These are phyloP conservation scores for Netelia virgata DNA, from an alignment of 2,888 invertebrate species.

Conservation along the genomic window DNA sequence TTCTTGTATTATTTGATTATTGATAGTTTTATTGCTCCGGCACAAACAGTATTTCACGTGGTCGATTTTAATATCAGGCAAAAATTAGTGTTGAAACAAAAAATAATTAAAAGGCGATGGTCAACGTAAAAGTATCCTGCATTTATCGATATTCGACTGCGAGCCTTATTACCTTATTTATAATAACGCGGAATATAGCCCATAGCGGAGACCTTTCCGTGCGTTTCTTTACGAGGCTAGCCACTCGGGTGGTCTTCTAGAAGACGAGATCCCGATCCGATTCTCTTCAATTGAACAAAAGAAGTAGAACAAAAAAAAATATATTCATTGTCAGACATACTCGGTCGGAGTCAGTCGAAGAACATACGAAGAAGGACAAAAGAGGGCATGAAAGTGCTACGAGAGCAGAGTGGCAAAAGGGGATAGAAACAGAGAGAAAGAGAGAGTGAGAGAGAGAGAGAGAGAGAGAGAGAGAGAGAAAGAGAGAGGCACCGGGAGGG, in stretches of 20 bases:
- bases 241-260: constrained; percentile 32
- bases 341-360: constrained; percentile 27
- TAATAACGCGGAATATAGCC: constrained; percentile 39
- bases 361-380: constrained; percentile 2
- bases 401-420: constrained; percentile 2
- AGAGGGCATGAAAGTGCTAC: constrained; percentile 1
- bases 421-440: constrained; percentile 33
- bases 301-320: constrained; percentile 26
- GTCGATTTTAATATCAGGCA: too few relatives aligned
- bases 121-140: not conserved
- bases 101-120: not conserved
- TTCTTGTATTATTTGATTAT: too few relatives aligned
- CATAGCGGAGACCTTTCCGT: constrained; percentile 26
- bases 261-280: constrained; percentile 30
- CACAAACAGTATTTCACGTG: too few relatives aligned
- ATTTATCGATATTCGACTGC: constrained; percentile 29
- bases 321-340: constrained; percentile 55
- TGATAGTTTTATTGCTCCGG: too few relatives aligned
- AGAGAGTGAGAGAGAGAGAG: constrained; percentile 49
- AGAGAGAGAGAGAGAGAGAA: too few relatives aligned
- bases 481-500: constrained; percentile 1
- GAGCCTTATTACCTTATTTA: constrained; percentile 14
- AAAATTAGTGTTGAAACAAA: too few relatives aligned
- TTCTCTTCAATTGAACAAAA: constrained; percentile 48
- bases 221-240: constrained; percentile 25